Conservation (phyloP, 2,888 invertebrate genomes). For the Brachypterus glaber region DNA sequence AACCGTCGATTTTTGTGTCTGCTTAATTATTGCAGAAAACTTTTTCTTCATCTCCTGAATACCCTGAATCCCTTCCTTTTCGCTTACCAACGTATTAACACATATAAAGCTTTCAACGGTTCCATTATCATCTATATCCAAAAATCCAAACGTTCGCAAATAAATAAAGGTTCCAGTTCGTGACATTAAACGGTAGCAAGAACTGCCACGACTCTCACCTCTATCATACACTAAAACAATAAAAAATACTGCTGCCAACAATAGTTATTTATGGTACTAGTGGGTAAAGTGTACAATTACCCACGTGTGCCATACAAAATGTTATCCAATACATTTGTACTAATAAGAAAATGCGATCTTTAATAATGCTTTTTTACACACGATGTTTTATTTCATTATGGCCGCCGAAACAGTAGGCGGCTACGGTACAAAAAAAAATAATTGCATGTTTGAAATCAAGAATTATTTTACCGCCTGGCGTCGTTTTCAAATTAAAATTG, state of each 20-base stretch:
- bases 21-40: conserved; percentile 55
- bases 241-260: conserved; percentile 11
- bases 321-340: too few species aligned
- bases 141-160: conserved; percentile 71
- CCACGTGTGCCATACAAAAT: too few species aligned
- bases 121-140: conserved; percentile 73
- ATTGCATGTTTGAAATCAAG: too few species aligned
- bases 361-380: too few species aligned
- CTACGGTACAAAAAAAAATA: too few species aligned
- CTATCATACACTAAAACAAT: conserved; percentile 68
- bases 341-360: too few species aligned
- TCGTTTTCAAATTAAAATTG: too few species aligned
- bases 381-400: too few species aligned
- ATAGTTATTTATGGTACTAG: too few species aligned
- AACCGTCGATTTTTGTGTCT: conserved; percentile 11
- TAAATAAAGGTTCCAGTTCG: conserved; percentile 80
- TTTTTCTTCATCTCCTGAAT: conserved; percentile 71
- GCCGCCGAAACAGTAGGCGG: too few species aligned
- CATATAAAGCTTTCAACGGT: conserved; percentile 79
- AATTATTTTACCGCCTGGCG: too few species aligned
- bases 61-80: conserved; percentile 62
- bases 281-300: too few species aligned
- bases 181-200: conserved; percentile 75
- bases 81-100: conserved; percentile 66
- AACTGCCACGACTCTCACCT: conserved; percentile 71